Base-by-base conservation (phyloP, 2,113 vertebrate species). In the Rutilus rutilus region DNA sequence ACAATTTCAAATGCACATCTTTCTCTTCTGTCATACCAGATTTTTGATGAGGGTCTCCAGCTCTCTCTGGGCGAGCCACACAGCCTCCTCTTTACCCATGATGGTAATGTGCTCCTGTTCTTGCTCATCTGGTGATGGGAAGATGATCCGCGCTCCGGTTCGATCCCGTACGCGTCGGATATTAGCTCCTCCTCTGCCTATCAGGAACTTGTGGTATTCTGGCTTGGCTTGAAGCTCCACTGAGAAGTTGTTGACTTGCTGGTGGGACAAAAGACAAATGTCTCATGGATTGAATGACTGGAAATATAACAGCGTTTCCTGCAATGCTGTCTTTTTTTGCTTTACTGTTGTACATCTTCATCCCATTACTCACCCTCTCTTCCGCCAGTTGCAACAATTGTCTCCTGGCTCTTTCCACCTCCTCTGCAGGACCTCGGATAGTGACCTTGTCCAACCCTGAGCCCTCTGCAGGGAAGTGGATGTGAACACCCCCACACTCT, bases 211-310 rank as follows among this genome's bases (percentile, higher is more conserved):
- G 71, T 96, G 96, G 88, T 96, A 96, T 87, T 96, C 94, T 0
- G 95, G 90, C 82, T 96, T 96, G 52, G 95, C 94, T 86, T 92
- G 92, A 19, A 96, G 89, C 86, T 94, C 93, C 0, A 91, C 91
- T 0, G 93, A 94, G 91, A 95, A 96, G 92, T 93, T 95, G 91
- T 94, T 96, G 83, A 95, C 93, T 96, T 96, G 94, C 96, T 96
- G 87, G 14, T 64, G 82, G 39, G 19, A 17, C 25, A 65, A 83
- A 62, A 39, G 33, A 19, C 6, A 19, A 76, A 71, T 60, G 6
- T 27, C 25, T 42, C 14, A 64, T 47, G 19, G 60, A 39, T 14
- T 27, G 59, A 25, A 60, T 1, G 21, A 50, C 6, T 45, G 3
- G 14, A 65, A 78, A 77, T 36, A 45, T 42, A 65, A 17, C 23